A percentile compares a stretch with the other conserved stretches of the same genome.
Conservation (phyloP, 2,888 invertebrate genomes). For the Cylloceria caligata region DNA sequence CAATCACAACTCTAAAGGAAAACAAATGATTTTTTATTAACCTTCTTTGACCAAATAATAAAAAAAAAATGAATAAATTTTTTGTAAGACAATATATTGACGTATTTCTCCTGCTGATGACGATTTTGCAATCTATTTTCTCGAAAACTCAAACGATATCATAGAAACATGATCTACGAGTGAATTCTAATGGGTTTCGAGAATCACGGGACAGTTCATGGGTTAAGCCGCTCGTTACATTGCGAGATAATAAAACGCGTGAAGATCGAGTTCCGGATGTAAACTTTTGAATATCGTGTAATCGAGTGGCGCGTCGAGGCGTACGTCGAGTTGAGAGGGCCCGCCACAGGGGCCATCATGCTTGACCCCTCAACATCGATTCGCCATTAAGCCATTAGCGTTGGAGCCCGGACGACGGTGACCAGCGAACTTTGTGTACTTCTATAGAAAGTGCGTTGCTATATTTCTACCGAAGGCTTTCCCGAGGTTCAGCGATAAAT, state of each 20-base stretch:
- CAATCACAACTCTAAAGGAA: no score
- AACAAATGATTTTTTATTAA: no score
- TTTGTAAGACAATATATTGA: no score
- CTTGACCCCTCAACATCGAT: slow-evolving; percentile 76
- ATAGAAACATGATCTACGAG: not conserved
- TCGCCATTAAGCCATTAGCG: slow-evolving; percentile 81
- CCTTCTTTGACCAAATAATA: no score
- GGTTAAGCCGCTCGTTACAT: not conserved
- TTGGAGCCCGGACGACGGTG: slow-evolving; percentile 40
- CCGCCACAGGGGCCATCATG: no score
- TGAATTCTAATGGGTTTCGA: not conserved
- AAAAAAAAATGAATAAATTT: no score
- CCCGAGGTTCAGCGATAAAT: not conserved
- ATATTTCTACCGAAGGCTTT: not conserved
- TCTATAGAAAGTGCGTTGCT: slow-evolving; percentile 20
- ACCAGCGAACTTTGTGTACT: slow-evolving; percentile 31
- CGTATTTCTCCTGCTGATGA: no score
- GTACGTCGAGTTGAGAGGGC: slow-evolving; percentile 36
- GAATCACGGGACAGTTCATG: not conserved
- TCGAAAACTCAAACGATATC: no score
- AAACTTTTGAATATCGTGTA: slow-evolving; percentile 48
- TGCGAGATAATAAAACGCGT: not conserved
- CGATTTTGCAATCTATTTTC: no score
- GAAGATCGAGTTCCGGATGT: slow-evolving; percentile 42
- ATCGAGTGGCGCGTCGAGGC: slow-evolving; percentile 40